Evolutionary conservation across 2,113 vertebrate species (phyloP).

Genomic region (Telmatochromis bifrenatus): DNA sequence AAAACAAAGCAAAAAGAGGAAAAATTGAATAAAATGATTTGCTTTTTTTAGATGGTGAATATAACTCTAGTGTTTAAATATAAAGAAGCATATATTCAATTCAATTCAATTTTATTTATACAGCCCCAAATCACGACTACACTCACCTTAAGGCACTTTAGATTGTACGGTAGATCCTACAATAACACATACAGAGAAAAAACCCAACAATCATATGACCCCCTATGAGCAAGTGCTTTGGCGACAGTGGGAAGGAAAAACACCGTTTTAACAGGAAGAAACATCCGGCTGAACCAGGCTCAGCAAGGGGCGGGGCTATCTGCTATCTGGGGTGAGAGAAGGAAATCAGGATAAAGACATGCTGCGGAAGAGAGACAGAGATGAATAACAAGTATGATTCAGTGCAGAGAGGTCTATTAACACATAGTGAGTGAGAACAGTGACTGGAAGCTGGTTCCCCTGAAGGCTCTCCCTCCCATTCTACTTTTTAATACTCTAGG

Average conservation of each 20-base stretch:
- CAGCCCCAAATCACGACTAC: background rate
- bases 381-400: background rate
- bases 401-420: background rate
- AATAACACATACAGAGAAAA: background rate
- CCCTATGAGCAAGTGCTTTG: background rate
- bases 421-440: background rate
- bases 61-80: background rate
- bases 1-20: background rate
- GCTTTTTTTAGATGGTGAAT: background rate
- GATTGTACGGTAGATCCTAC: background rate
- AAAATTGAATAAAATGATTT: background rate
- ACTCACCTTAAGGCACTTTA: background rate
- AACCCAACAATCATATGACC: background rate
- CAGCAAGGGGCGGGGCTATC: background rate
- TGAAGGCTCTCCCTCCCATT: background rate
- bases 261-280: background rate
- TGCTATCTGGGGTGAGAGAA: background rate
- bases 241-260: background rate
- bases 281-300: background rate
- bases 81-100: background rate
- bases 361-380: background rate
- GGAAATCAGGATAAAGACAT: background rate
- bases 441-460: background rate
- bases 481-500: background rate
- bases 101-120: background rate